Evolutionary conservation across 2,888 invertebrate genomes (phyloP), one percentile per base, ranked within the genome.

Genomic region (Apocheima hispidaria): DNA sequence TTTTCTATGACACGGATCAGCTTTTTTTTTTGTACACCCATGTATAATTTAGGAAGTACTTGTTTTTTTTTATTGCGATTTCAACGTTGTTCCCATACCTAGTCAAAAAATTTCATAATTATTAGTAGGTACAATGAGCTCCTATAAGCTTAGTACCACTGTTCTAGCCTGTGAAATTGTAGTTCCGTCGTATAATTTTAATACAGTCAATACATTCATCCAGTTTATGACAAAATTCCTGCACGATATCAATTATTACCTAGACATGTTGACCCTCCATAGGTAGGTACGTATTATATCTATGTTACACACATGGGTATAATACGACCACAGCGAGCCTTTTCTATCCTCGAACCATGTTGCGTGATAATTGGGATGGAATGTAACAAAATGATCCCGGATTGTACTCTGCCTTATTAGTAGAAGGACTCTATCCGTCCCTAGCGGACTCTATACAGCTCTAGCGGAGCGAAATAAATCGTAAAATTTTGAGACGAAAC

Each of bases 221-320:
- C 36, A 20, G 16, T n/a, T 21, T 5, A 21, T 56, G 44, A 18
- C 52, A 57, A 41, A 46, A 66, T 66, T 65, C 63, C 65, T 33
- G 48, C 54, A 65, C 60, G 65, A 51, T 65, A 60, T 69, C 60
- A 61, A 65, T 69, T 66, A 66, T 53, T 59, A 36, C 60, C 23
- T 36, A 23, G 63, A 33, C 53, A 62, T 50, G 53, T 38, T 28
- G 28, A 51, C 43, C 58, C 49, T 60, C 46, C 30, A 41, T 35
- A 38, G 16, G 36, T 50, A 35, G 43, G 35, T 36, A 46, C 9
- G n/a, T 5, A 9, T 14, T 44, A 26, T 7, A 16, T 44, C n/a
- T n/a, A n/a, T n/a, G n/a, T n/a, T n/a, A n/a, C n/a, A n/a, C n/a
- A n/a, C n/a, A n/a, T n/a, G n/a, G n/a, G n/a, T n/a, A n/a, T n/a